These are phyloP conservation scores for Epinotia brunnichana DNA, from an alignment of 2,888 invertebrate genomes.

Conservation along the genomic window DNA sequence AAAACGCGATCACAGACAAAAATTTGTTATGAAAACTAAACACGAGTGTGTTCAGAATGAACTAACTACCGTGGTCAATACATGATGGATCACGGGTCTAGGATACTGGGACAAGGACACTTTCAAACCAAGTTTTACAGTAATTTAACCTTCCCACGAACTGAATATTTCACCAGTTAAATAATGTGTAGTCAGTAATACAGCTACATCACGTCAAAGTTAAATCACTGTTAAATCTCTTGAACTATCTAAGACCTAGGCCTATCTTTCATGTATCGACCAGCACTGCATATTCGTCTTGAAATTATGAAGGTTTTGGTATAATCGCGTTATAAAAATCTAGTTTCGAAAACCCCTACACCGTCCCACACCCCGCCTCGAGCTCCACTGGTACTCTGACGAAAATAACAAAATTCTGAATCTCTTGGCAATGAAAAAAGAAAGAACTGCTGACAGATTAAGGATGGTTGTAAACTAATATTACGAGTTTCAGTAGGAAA, in stretches of 20 bases:
- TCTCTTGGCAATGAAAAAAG: constrained; percentile 42
- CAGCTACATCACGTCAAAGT: background rate
- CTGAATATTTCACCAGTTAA: too few relatives aligned
- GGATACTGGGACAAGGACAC: background rate
- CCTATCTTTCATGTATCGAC: background rate
- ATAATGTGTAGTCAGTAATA: too few relatives aligned
- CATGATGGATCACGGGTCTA: background rate
- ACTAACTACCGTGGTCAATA: background rate
- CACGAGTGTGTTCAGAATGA: background rate
- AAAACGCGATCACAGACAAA: background rate
- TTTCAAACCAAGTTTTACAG: background rate
- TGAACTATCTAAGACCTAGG: background rate
- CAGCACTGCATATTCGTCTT: background rate
- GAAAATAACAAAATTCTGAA: constrained; percentile 30
- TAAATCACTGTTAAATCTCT: background rate
- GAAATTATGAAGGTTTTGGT: background rate
- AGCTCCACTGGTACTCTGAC: constrained; percentile 10
- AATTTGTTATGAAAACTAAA: background rate
- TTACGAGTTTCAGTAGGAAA: constrained; percentile 34
- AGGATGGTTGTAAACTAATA: constrained; percentile 41
- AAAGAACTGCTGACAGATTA: constrained; percentile 37
- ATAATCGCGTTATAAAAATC: background rate
- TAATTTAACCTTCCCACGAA: background rate
- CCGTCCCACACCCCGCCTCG: constrained; percentile 5
- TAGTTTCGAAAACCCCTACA: constrained; percentile 3